Percentiles rank a stretch among this genome's conserved stretches.
Evolutionary conservation across 1,140 invertebrate genomes (phyloP).

Genomic region (Aplysia californica): DNA sequence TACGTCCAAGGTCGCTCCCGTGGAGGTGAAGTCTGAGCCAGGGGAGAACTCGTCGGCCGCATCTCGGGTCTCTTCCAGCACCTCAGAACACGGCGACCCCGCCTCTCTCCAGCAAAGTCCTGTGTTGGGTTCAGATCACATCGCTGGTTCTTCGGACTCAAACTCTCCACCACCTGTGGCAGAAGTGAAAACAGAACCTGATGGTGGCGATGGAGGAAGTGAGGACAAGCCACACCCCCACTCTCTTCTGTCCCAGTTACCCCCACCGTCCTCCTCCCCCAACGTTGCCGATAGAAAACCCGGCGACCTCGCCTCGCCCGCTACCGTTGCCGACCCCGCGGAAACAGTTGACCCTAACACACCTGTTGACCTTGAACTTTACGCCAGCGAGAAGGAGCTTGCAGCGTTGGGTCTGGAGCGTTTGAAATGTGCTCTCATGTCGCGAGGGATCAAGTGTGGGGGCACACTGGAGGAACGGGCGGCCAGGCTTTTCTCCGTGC

Average conservation of each 20-base stretch:
- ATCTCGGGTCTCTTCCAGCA: neutral
- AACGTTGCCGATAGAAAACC: neutral
- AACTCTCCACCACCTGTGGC: too few species aligned
- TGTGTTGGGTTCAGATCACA: too few species aligned
- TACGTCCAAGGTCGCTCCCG: too few species aligned
- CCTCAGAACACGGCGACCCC: neutral
- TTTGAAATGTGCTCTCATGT: constrained; percentile 62
- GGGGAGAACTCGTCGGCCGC: neutral
- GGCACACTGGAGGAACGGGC: constrained; percentile 67
- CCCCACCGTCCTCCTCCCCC: neutral
- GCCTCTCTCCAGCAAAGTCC: neutral
- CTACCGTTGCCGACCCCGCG: neutral
- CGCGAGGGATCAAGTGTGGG: constrained; percentile 67
- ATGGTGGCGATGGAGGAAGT: neutral
- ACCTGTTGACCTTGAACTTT: constrained; percentile 53
- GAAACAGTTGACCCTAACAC: constrained; percentile 2
- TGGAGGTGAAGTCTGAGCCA: too few species aligned
- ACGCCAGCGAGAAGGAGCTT: constrained; percentile 49
- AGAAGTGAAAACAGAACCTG: neutral
- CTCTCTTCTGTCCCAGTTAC: neutral
- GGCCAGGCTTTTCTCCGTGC: constrained; percentile 65
- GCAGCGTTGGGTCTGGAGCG: constrained; percentile 63
- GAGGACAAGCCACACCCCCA: neutral
- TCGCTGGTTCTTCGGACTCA: too few species aligned
- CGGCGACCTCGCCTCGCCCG: neutral